Conservation (phyloP, 2,888 invertebrate species). For the Laspeyria flexula region DNA sequence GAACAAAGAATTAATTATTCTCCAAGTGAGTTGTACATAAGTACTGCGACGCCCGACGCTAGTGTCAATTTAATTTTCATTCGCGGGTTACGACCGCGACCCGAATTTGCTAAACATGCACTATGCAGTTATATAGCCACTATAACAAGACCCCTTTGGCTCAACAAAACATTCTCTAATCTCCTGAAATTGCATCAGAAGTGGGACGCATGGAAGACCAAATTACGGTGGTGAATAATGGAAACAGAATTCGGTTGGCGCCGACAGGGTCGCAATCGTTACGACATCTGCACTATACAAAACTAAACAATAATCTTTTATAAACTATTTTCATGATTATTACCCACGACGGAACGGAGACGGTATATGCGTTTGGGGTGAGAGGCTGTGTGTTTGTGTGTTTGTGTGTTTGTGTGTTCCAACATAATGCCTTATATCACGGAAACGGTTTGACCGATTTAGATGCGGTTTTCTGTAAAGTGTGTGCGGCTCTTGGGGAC, state of each 20-base stretch:
- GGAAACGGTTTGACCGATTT: no score
- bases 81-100: slow-evolving; percentile 43
- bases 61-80: slow-evolving; percentile 57
- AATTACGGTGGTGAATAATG: slow-evolving; percentile 16
- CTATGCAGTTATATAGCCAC: slow-evolving; percentile 26
- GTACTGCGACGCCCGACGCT: slow-evolving; percentile 19
- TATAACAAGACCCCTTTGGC: slow-evolving; percentile 16
- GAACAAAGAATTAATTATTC: slow-evolving; percentile 33
- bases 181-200: background rate
- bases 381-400: no score
- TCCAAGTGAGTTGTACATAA: slow-evolving; percentile 16
- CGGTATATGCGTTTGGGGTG: no score
- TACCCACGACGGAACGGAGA: no score
- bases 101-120: slow-evolving; percentile 45
- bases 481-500: no score
- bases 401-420: no score
- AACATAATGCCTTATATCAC: no score
- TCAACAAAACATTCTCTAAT: slow-evolving; percentile 5
- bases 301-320: slow-evolving; percentile 43
- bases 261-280: slow-evolving; percentile 34
- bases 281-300: slow-evolving; percentile 37
- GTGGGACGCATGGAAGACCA: slow-evolving; percentile 16
- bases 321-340: slow-evolving; percentile 23
- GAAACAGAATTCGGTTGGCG: slow-evolving; percentile 32
- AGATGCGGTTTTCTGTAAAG: no score